Evolutionary conservation across 2,113 vertebrate genomes (phyloP), one percentile per base, ranked within the genome.

Genomic region (Urocitellus parryii): DNA sequence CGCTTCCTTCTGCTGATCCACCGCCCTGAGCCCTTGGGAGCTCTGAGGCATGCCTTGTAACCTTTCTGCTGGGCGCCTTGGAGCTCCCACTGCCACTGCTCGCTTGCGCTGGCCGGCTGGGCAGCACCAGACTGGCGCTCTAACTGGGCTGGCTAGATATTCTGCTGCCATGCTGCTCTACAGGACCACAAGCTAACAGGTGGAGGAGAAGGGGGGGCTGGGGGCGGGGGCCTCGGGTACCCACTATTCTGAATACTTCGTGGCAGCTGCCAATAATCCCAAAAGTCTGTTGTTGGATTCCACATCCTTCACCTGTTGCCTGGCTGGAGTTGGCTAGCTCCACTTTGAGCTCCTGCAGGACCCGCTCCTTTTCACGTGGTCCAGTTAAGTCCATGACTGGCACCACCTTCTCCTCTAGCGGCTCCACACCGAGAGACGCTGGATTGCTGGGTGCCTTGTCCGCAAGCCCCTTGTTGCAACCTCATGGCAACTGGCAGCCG

Each of bases 181-280:
- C 56, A 58, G 56, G 17, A 58, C 5, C 56, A 58, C 56, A 13
- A 17, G 56, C 56, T 20, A 58, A 18, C 56, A 58, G 18, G 56
- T 58, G 56, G n/a, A n/a, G n/a, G n/a, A n/a, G n/a, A n/a, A 17
- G 53, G 53, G 4, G 53, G 16, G 53, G 14, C 45, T 1, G 45
- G 8, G 45, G 45, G 8, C 7, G 45, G 45, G 45, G 45, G 45
- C 45, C 45, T 45, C 45, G 99, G 99, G 99, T 99, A 99, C 92
- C 98, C 99, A 99, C 97, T 99, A 99, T 98, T 99, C 99, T 0
- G 99, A 99, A 96, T 99, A 99, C 97, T 98, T 99, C 98, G 99
- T 99, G 96, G 99, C 99, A 0, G 99, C 99, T 72, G 97, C 99
- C 97, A 99, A 99, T 97, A 99, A 99, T 97, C 99, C 99, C 1